Conservation (phyloP, 2,888 invertebrate genomes). For the Rhodophaea formosa region DNA sequence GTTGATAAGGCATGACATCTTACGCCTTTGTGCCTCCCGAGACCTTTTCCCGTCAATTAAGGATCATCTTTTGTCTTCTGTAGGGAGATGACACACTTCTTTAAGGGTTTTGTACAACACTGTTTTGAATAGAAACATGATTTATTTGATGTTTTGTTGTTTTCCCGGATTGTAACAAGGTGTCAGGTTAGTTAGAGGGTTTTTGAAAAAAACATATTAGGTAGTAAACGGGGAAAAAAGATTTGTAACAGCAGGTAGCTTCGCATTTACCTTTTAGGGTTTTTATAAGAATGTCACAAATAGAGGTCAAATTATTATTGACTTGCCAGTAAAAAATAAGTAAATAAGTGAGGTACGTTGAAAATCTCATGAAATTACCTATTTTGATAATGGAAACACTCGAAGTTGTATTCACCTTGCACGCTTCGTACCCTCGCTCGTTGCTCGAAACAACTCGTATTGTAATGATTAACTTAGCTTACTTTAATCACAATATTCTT, state of each 20-base stretch:
- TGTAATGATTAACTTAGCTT: no score
- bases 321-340: no score
- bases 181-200: conserved; percentile 46
- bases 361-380: no score
- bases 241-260: conserved; percentile 19
- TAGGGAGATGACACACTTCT: conserved; percentile 71
- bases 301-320: not conserved
- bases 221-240: conserved; percentile 23
- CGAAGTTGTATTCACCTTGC: no score
- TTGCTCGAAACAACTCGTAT: no score
- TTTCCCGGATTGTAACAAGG: conserved; percentile 64
- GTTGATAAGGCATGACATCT: conserved; percentile 78
- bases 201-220: conserved; percentile 45
- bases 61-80: conserved; percentile 65
- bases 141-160: conserved; percentile 70
- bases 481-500: no score
- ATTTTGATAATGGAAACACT: no score
- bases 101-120: conserved; percentile 45
- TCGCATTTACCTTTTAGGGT: not conserved
- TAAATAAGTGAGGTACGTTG: no score
- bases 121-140: conserved; percentile 75
- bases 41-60: conserved; percentile 71
- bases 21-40: conserved; percentile 65
- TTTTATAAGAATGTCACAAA: not conserved
- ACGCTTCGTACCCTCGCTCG: no score